Percentiles rank a stretch among this genome's conserved stretches.
Evolutionary conservation across 2,113 vertebrate genomes (phyloP).

Genomic region (Ctenodactylus gundi): DNA sequence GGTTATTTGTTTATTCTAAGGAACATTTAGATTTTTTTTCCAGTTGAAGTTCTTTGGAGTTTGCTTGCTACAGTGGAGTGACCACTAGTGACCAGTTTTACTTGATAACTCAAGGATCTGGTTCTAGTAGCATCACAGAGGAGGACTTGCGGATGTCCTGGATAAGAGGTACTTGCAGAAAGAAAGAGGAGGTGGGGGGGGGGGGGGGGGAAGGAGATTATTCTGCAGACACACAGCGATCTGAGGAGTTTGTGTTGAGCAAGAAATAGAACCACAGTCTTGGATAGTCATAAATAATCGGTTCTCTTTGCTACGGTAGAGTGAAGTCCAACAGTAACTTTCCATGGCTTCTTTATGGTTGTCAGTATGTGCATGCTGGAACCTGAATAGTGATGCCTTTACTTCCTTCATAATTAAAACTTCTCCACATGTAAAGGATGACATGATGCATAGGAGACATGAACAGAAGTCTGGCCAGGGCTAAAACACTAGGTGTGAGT

Average conservation of each 20-base stretch:
- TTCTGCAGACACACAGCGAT: constrained; percentile 63
- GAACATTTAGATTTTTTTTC: not conserved
- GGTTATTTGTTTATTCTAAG: not conserved
- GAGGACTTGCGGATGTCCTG: constrained; percentile 41
- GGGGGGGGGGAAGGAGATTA: not conserved
- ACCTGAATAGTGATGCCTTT: not conserved
- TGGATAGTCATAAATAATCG: constrained; percentile 52
- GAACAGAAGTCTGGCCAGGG: too few relatives aligned
- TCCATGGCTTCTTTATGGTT: not conserved
- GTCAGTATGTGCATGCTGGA: not conserved
- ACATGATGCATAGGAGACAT: not conserved
- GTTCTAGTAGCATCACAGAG: constrained; percentile 81
- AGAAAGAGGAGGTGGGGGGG: too few relatives aligned
- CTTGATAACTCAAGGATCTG: constrained; percentile 67
- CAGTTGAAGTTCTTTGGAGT: constrained; percentile 48
- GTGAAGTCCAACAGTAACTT: not conserved
- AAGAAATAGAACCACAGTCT: constrained; percentile 62
- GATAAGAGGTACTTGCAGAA: constrained; percentile 69
- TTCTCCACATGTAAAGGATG: not conserved
- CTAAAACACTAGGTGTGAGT: not conserved
- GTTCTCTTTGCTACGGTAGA: not conserved
- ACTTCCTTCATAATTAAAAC: too few relatives aligned
- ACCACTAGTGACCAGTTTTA: constrained; percentile 69
- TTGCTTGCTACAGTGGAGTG: constrained; percentile 63
- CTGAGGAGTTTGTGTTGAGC: constrained; percentile 64